A percentile compares a stretch with the other conserved stretches of the same genome.
phyloP scores from a whole-genome alignment of 2,113 vertebrate species.

The Gallinago paraguaiae region DNA sequence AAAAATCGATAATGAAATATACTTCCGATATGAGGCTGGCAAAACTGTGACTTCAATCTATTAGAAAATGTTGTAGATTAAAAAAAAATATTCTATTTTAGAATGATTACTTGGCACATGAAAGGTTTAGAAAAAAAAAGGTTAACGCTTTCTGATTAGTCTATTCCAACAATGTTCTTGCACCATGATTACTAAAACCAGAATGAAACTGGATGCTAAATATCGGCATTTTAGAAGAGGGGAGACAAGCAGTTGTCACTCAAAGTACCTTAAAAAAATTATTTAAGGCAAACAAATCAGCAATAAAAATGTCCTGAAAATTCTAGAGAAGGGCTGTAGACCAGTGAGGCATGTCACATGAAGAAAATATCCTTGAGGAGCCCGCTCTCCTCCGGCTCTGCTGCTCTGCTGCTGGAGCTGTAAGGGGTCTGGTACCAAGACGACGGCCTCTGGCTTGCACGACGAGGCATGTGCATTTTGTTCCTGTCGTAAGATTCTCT shows the following conservation, averaged over 20 bases:
- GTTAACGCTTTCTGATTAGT: not conserved
- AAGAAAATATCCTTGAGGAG: slow-evolving; percentile 97
- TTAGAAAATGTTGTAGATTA: not conserved
- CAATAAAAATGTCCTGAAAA: not conserved
- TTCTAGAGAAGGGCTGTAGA: not conserved
- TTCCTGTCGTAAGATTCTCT: not conserved
- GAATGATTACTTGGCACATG: slow-evolving; percentile 44
- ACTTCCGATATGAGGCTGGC: slow-evolving; percentile 36
- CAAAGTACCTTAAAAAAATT: not conserved
- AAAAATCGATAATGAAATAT: slow-evolving; percentile 54
- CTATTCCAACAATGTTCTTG: not conserved
- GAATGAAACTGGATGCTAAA: slow-evolving; percentile 4
- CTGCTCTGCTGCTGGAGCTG: slow-evolving; percentile 55
- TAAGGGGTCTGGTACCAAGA: slow-evolving; percentile 27
- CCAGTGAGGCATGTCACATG: slow-evolving; percentile 76
- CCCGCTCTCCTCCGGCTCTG: slow-evolving; percentile 85
- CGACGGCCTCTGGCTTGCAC: not conserved
- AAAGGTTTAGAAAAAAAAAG: slow-evolving; percentile 10
- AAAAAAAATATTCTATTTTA: slow-evolving; percentile 10
- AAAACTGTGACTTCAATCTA: slow-evolving; percentile 34
- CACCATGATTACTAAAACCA: slow-evolving; percentile 33
- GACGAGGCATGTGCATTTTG: not conserved
- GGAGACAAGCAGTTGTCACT: slow-evolving; percentile 33
- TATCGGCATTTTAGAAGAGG: not conserved
- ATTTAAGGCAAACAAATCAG: slow-evolving; percentile 14